Evolutionary conservation across 2,113 vertebrate genomes (phyloP).

Genomic region (Corythaeola cristata): DNA sequence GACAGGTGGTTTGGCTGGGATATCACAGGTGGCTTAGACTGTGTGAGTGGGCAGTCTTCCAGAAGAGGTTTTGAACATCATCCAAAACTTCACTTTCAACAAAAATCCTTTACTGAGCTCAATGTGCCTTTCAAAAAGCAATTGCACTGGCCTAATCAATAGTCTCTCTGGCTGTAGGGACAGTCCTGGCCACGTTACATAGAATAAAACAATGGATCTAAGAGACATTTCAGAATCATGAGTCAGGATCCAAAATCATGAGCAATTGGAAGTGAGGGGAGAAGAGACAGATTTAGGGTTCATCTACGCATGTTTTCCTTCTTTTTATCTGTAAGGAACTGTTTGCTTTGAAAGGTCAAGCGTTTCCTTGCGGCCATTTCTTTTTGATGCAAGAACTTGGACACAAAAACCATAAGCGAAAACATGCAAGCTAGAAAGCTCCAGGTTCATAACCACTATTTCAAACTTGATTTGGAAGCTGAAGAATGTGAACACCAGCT

Average conservation of each 20-base stretch:
- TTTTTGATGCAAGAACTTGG: not conserved
- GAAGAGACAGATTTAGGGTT: not conserved
- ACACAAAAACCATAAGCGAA: not conserved
- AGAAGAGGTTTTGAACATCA: constrained; percentile 1
- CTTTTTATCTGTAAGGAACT: not conserved
- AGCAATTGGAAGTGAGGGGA: not conserved
- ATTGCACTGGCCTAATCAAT: not conserved
- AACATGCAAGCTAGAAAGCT: not conserved
- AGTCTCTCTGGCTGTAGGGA: not conserved
- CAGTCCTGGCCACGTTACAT: not conserved
- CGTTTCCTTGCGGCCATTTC: not conserved
- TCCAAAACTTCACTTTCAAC: constrained; percentile 27
- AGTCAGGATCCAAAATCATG: not conserved
- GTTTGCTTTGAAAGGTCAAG: not conserved
- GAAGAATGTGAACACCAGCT: not conserved
- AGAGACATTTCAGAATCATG: not conserved
- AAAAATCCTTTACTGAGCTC: not conserved
- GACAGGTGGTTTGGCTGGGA: not conserved
- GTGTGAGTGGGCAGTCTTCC: not conserved
- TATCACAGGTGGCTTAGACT: not conserved
- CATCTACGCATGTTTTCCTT: not conserved
- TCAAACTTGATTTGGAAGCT: not conserved
- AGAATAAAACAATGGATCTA: not conserved
- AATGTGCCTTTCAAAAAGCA: constrained; percentile 17
- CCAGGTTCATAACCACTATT: not conserved